Evolutionary conservation across 2,797 vertebrate species (phyloP).

Genomic region (Chanos chanos): DNA sequence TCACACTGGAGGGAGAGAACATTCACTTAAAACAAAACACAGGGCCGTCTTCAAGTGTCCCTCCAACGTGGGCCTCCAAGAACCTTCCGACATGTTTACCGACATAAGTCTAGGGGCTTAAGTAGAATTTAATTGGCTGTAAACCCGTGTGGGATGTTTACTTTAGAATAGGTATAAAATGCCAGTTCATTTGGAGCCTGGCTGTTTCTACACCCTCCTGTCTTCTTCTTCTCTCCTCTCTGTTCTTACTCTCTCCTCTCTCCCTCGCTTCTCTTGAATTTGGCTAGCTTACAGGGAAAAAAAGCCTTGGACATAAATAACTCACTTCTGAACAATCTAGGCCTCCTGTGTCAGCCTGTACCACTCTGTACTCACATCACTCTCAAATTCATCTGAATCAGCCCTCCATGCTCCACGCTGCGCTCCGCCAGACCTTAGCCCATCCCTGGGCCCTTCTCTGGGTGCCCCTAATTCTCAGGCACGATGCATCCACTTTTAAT

Average conservation of each 20-base stretch:
- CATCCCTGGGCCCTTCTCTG: conserved; percentile 51
- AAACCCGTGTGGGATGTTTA: conserved; percentile 84
- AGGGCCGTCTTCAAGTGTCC: conserved; percentile 70
- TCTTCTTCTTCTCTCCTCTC: conserved; percentile 35
- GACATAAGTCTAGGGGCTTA: conserved; percentile 76
- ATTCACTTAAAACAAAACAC: conserved; percentile 52
- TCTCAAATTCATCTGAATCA: conserved; percentile 76
- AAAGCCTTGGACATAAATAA: conserved; percentile 73
- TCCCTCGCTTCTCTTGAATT: conserved; percentile 65
- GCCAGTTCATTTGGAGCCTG: conserved; percentile 77
- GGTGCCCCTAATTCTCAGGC: neutral
- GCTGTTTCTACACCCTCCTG: conserved; percentile 57
- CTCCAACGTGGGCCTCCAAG: conserved; percentile 75
- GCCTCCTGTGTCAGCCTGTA: conserved; percentile 86
- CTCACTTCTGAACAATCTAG: conserved; percentile 73
- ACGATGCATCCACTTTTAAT: conserved; percentile 79
- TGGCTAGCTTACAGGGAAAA: conserved; percentile 80
- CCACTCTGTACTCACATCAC: conserved; percentile 75
- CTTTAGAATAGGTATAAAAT: conserved; percentile 85
- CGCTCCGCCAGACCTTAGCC: conserved; percentile 37
- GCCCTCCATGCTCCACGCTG: conserved; percentile 50
- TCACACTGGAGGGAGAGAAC: conserved; percentile 49
- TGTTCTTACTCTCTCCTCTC: conserved; percentile 38
- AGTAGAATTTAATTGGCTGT: conserved; percentile 95
- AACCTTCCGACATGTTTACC: conserved; percentile 84